A percentile compares a stretch with the other conserved stretches of the same genome.
These are phyloP conservation scores for Clarias macrocephalus DNA, from an alignment of 2,113 vertebrate species.

Conservation along the genomic window DNA sequence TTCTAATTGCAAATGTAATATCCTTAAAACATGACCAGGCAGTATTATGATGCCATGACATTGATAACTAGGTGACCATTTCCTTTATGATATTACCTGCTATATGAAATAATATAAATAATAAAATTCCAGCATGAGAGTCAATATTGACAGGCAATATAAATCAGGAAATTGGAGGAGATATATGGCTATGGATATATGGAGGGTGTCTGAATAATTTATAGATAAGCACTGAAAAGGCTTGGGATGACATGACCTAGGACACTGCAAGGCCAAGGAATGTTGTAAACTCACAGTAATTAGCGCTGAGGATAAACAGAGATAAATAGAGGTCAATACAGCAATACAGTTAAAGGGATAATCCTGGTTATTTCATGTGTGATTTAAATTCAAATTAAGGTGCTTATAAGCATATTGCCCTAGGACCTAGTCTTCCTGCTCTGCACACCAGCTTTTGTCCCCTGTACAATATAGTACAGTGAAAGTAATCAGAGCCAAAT, in stretches of 20 bases:
- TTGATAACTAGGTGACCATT: not conserved
- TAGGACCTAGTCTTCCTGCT: too few relatives aligned
- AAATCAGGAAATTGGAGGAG: slow-evolving; percentile 46
- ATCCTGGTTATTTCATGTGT: too few relatives aligned
- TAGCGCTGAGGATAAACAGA: slow-evolving; percentile 61
- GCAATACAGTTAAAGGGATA: not conserved
- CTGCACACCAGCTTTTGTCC: too few relatives aligned
- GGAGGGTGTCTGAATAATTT: slow-evolving; percentile 71
- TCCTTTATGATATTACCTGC: not conserved
- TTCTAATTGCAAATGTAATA: not conserved
- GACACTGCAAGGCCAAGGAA: slow-evolving; percentile 49
- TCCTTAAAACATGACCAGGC: not conserved
- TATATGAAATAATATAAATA: not conserved
- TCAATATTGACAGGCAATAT: slow-evolving; percentile 21
- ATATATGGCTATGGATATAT: slow-evolving; percentile 59
- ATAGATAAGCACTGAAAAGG: slow-evolving; percentile 60
- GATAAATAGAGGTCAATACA: slow-evolving; percentile 53
- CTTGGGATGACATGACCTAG: slow-evolving; percentile 48
- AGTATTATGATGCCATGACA: not conserved
- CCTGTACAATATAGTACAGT: too few relatives aligned
- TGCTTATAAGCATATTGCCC: too few relatives aligned
- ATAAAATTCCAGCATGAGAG: too few relatives aligned
- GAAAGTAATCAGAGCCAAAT: too few relatives aligned
- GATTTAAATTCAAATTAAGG: too few relatives aligned
- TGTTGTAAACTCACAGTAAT: slow-evolving; percentile 51